Evolutionary conservation across 2,888 invertebrate genomes (phyloP).

Genomic region (Rhodophaea formosa): DNA sequence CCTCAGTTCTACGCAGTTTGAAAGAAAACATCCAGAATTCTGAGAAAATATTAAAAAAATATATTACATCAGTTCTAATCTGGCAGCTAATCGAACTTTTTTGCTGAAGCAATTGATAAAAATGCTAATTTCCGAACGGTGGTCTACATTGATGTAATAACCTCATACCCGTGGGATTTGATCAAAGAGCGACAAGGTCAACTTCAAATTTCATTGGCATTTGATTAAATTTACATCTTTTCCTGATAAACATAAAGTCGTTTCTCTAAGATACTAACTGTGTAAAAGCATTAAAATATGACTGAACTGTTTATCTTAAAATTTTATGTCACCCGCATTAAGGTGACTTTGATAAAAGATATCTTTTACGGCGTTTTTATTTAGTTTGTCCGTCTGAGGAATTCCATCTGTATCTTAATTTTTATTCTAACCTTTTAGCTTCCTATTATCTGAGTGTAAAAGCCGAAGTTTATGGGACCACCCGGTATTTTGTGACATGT

Average conservation of each 20-base stretch:
- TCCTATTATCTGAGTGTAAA: constrained; percentile 56
- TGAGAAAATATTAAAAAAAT: background rate
- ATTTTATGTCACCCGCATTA: constrained; percentile 45
- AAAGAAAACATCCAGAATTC: too few relatives aligned
- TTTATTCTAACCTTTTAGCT: constrained; percentile 65
- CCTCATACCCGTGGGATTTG: constrained; percentile 17
- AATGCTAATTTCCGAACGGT: constrained; percentile 2
- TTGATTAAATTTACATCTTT: constrained; percentile 7
- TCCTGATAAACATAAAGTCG: background rate
- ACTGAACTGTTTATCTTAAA: constrained; percentile 33
- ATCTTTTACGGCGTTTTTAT: constrained; percentile 51
- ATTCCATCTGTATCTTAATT: constrained; percentile 66
- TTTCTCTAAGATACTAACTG: background rate
- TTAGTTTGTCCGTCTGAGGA: constrained; percentile 44
- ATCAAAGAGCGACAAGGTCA: constrained; percentile 1
- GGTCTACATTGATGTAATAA: constrained; percentile 5
- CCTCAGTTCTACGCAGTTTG: background rate
- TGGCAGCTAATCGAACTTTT: background rate
- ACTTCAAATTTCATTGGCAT: background rate
- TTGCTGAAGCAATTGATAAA: constrained; percentile 5
- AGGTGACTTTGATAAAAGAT: constrained; percentile 46
- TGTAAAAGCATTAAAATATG: constrained; percentile 11
- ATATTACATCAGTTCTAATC: background rate
- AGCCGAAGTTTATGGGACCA: constrained; percentile 62
- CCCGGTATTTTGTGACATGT: constrained; percentile 51